A percentile compares a stretch with the other conserved stretches of the same genome.
phyloP scores from a whole-genome alignment of 2,888 invertebrate genomes.

The Philaethria dido region DNA sequence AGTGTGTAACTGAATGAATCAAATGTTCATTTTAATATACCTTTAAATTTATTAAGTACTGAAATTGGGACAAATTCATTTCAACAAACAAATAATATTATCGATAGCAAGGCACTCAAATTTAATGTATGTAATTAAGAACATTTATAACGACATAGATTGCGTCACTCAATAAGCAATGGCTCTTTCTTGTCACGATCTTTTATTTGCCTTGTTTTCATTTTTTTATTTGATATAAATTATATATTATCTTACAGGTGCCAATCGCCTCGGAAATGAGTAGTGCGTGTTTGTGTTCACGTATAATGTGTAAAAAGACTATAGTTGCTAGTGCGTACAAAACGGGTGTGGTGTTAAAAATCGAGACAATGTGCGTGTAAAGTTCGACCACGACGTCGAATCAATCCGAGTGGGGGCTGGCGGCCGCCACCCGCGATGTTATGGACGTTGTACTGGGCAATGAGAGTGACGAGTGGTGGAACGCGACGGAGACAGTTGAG shows the following conservation, averaged over 20 bases:
- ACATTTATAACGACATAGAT: not conserved
- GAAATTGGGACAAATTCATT: not conserved
- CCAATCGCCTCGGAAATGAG: constrained; percentile 28
- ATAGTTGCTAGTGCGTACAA: constrained; percentile 53
- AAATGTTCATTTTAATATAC: not conserved
- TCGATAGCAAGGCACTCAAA: not conserved
- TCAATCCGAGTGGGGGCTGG: constrained; percentile 72
- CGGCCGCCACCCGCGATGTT: constrained; percentile 79
- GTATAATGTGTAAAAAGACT: constrained; percentile 51
- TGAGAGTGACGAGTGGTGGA: constrained; percentile 67
- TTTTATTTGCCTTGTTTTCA: not conserved
- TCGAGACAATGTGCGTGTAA: constrained; percentile 68
- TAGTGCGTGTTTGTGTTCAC: constrained; percentile 43
- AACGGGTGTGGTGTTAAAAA: constrained; percentile 62
- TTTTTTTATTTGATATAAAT: not conserved
- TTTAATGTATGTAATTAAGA: not conserved
- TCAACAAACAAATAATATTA: not conserved
- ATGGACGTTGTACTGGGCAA: constrained; percentile 77
- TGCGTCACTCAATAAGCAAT: not conserved
- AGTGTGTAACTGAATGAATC: too few species aligned
- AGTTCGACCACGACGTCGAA: constrained; percentile 76
- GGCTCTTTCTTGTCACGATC: too few species aligned
- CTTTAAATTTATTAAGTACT: not conserved
- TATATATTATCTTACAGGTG: constrained; percentile 30
- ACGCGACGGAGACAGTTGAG: constrained; percentile 62